Conservation (phyloP, 2,113 vertebrate species). For the Oreochromis niloticus region DNA sequence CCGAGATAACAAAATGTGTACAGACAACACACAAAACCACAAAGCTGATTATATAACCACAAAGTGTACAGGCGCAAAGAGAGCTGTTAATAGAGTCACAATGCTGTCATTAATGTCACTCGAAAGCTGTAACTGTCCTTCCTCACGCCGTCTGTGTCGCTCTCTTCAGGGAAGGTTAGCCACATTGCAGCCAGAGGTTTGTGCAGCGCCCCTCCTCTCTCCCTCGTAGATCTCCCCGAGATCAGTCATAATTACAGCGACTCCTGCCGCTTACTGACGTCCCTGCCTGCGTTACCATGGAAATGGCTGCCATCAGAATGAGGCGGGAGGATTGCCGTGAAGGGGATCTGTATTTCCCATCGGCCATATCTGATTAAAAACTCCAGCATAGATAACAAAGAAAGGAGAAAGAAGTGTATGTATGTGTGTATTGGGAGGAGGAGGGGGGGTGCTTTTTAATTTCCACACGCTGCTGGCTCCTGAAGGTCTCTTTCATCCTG, state of each 20-base stretch:
- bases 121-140: background rate
- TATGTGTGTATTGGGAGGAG: background rate
- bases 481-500: slow-evolving; percentile 42
- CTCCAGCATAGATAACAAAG: slow-evolving; percentile 28
- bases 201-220: background rate
- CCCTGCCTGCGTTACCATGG: slow-evolving; percentile 52
- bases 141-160: background rate
- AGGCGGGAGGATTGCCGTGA: slow-evolving; percentile 41
- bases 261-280: slow-evolving; percentile 30
- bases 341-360: slow-evolving; percentile 62
- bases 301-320: slow-evolving; percentile 42
- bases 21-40: background rate
- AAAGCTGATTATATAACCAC: background rate
- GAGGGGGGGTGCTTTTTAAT: slow-evolving; percentile 1
- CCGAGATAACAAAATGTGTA: background rate
- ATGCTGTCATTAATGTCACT: background rate
- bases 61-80: background rate
- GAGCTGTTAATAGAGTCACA: background rate
- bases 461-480: slow-evolving; percentile 28
- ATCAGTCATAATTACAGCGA: slow-evolving; percentile 66
- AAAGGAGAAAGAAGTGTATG: background rate
- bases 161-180: background rate
- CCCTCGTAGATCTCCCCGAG: slow-evolving; percentile 24
- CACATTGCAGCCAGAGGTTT: slow-evolving; percentile 31
- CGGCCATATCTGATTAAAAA: slow-evolving; percentile 61